Evolutionary conservation across 1,140 invertebrate genomes (phyloP), one percentile per base, ranked within the genome.

Genomic region (Heliothis virescens): DNA sequence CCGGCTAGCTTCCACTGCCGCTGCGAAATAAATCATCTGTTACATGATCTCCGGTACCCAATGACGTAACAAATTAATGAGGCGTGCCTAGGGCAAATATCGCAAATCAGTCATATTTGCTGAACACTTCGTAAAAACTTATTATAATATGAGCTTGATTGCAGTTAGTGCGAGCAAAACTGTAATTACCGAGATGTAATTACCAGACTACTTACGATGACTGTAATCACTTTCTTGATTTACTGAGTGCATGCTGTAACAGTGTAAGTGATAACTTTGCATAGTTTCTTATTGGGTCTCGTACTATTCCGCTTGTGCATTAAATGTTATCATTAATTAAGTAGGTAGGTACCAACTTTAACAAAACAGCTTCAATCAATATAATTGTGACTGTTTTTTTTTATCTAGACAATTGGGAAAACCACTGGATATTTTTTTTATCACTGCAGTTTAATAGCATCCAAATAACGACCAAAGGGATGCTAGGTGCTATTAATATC

Each of bases 11-110:
- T 41, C 60, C 52, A 57, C 18, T 29, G 59, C 62, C 50, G 83
- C 86, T 86, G 85, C 85, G 84, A 87, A 90, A 91, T 91, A 92
- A 90, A 91, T 93, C 90, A 92, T 89, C 82, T 82, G 85, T 83
- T 85, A 81, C 84, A 89, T 81, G 86, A 86, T 80, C 79, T 79
- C 80, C 80, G 82, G 82, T 79, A 78, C 41, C n/a, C 52, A 50
- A 41, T 79, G 80, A 84, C 79, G 74, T 82, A 87, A 83, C 83
- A 83, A 85, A 83, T 83, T 85, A 85, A 85, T 82, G 76, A 76
- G 79, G 16, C 57, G 57, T 59, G 62, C 63, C 57, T 60, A 60
- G 7, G 60, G 57, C 18, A 60, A 60, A 62, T 21, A 50, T 74
- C 16, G n/a, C 55, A 62, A 74, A 74, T 74, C 57, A 18, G 41